Evolutionary conservation across 2,888 invertebrate species (phyloP).

Genomic region (Neoaliturus tenellus): DNA sequence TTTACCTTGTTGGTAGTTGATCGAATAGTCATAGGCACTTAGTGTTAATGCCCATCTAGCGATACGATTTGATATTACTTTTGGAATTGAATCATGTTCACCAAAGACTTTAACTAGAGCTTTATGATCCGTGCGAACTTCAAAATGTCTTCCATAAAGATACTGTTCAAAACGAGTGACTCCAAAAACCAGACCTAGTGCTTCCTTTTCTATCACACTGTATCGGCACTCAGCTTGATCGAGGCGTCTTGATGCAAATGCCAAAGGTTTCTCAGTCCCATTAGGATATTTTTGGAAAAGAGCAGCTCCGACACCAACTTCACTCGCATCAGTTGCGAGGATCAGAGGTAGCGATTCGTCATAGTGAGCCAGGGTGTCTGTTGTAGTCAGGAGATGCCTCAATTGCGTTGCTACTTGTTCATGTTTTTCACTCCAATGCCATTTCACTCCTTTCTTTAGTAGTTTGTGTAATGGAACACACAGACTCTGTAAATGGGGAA

Average conservation of each 20-base stretch:
- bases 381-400: neutral
- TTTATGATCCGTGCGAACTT: slow-evolving; percentile 30
- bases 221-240: slow-evolving; percentile 12
- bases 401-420: neutral
- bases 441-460: neutral
- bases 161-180: neutral
- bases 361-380: slow-evolving; percentile 24
- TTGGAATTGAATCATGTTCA: neutral
- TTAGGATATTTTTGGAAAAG: slow-evolving; percentile 28
- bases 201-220: slow-evolving; percentile 38
- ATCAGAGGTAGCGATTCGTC: slow-evolving; percentile 16
- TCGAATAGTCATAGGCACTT: slow-evolving; percentile 8
- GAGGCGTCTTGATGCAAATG: neutral
- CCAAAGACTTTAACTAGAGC: slow-evolving; percentile 8
- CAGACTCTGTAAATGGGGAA: slow-evolving; percentile 8
- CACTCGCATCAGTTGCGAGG: slow-evolving; percentile 15
- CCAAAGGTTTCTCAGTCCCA: slow-evolving; percentile 41
- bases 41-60: slow-evolving; percentile 40
- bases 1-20: slow-evolving; percentile 21
- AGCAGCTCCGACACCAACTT: slow-evolving; percentile 43
- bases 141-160: slow-evolving; percentile 22
- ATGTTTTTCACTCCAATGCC: slow-evolving; percentile 15
- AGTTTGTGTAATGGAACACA: slow-evolving; percentile 22
- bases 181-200: slow-evolving; percentile 21
- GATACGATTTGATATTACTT: neutral